Conservation (phyloP, 1,140 invertebrate genomes). For the Musca domestica region DNA sequence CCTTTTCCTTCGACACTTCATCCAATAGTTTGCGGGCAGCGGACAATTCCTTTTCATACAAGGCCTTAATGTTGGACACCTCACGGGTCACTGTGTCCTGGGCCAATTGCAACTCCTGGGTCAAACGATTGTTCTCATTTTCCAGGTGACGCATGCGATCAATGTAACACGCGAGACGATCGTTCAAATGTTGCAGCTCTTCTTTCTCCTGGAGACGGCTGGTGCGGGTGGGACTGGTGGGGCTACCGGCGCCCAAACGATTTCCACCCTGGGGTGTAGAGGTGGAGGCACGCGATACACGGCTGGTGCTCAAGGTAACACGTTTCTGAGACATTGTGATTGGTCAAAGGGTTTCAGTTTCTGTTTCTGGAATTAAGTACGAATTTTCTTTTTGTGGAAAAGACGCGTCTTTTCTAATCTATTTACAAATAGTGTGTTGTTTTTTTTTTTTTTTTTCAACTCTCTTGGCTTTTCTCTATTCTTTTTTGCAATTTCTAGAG, state of each 20-base stretch:
- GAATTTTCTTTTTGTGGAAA: background rate
- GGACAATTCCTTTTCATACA: conserved; percentile 89
- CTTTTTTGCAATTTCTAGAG: background rate
- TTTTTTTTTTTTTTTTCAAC: background rate
- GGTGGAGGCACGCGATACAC: conserved; percentile 48
- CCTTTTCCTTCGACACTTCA: conserved; percentile 86
- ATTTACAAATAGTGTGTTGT: background rate
- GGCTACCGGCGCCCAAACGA: conserved; percentile 39
- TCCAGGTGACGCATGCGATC: conserved; percentile 90
- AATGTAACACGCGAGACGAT: conserved; percentile 93
- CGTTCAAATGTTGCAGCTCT: conserved; percentile 90
- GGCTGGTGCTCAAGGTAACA: conserved; percentile 41
- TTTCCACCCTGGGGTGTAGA: conserved; percentile 45
- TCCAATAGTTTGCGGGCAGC: conserved; percentile 88
- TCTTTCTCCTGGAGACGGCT: conserved; percentile 91
- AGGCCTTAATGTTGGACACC: conserved; percentile 82
- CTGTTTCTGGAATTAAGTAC: conserved; percentile 11
- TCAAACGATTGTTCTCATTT: conserved; percentile 83
- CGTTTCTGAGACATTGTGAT: conserved; percentile 47
- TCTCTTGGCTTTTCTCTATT: background rate
- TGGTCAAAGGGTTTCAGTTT: conserved; percentile 1
- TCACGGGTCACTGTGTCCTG: conserved; percentile 80
- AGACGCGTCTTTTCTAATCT: no score
- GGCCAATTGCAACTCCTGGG: conserved; percentile 73
- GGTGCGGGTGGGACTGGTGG: conserved; percentile 78